Base-by-base conservation (phyloP, 1,140 invertebrate species). In the Heterodera schachtii region DNA sequence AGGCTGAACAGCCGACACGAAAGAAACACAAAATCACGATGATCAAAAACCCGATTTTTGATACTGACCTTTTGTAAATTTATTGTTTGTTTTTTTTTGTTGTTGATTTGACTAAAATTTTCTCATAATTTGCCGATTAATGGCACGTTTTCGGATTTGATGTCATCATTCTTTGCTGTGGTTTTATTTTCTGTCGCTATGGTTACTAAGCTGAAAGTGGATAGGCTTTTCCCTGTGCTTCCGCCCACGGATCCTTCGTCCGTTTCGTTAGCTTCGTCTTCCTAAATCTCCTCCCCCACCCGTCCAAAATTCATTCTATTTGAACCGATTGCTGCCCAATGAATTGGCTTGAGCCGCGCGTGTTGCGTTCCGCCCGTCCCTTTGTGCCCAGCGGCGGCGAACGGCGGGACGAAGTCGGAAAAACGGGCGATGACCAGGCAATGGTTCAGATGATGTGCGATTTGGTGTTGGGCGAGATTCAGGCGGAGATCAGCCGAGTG, bases 381-480 rank as follows among this genome's bases (percentile, higher is more conserved):
- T 78, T 70, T 67, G 76, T 78, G 64, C 64, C 76, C 6, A 69
- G 44, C 44, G 76, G 16, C 8, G 21, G 64, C 5, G n/a, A 31
- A 11, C 11, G 44, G 6, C 44, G 31, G 21, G 31, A 46, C 31
- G 69, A 41, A 11, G 41, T 46, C 6, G 44, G 43, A 44, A 67
- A n/a, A n/a, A 46, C 11, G 43, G 76, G 21, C 21, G 76, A 78
- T 44, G 76, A 78, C n/a, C 64, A 78, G 64, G 76, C 76, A 3
- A 69, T 78, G 76, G 49, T 57, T 11, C 76, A 78, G 69, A 78
- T 78, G 76, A 78, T 78, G 76, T 64, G 76, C 69, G 76, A 78
- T 67, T 46, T 78, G 69, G 46, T 78, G 7, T 46, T 78, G 69
- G 76, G 69, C 69, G 76, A 78, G 69, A 78, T 78, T 49, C 76